Percentiles rank a stretch among this genome's conserved stretches.
These are phyloP conservation scores for Paradisaea rubra DNA, from an alignment of 2,113 vertebrate genomes.

Conservation along the genomic window DNA sequence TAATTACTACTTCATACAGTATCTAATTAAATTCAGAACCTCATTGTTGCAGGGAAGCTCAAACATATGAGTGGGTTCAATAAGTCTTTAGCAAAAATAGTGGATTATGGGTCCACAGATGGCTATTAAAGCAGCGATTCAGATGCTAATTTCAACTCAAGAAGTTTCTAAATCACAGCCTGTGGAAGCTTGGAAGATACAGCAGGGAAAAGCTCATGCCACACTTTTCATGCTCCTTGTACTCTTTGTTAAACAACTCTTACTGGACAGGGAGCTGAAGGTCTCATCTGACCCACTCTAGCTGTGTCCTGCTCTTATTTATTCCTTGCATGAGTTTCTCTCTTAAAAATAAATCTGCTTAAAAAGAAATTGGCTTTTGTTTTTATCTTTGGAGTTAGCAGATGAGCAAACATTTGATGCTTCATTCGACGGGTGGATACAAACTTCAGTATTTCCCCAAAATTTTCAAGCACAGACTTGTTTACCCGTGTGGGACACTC, in stretches of 20 bases:
- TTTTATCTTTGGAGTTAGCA: not conserved
- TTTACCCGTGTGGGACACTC: not conserved
- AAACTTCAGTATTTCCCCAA: not conserved
- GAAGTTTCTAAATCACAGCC: conserved; percentile 20
- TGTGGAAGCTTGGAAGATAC: not conserved
- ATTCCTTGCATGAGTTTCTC: fast-evolving
- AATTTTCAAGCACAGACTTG: not conserved
- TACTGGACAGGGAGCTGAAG: not conserved
- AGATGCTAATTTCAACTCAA: conserved; percentile 24
- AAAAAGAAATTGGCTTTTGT: not conserved
- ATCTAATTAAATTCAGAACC: conserved; percentile 37
- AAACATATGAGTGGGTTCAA: not conserved
- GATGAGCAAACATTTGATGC: not conserved
- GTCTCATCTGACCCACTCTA: not conserved
- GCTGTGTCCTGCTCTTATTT: not conserved
- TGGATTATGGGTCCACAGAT: conserved; percentile 15
- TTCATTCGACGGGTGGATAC: not conserved
- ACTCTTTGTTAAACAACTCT: not conserved
- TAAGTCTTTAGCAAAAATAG: conserved; percentile 1
- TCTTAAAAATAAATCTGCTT: not conserved
- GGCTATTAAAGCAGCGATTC: conserved; percentile 19
- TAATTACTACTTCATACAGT: conserved; percentile 27
- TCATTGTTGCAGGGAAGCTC: not conserved
- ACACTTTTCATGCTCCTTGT: not conserved
- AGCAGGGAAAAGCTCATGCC: not conserved